Evolutionary conservation across 2,888 invertebrate species (phyloP).

Genomic region (Drosophila merina): DNA sequence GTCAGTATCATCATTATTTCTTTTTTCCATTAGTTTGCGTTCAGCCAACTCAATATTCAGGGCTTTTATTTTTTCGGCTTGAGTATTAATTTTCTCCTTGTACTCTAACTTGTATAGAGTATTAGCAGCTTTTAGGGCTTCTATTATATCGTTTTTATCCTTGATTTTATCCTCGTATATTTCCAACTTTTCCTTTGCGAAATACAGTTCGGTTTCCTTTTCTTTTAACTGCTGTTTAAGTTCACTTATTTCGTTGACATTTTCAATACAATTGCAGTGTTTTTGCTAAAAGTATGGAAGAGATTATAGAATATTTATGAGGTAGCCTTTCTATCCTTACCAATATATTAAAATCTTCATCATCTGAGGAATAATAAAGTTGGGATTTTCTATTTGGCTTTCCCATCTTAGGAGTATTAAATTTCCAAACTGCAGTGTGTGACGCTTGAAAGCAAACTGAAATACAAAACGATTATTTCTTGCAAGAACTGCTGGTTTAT

Average conservation of each 20-base stretch:
- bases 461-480: neutral
- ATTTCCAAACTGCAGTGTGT: neutral
- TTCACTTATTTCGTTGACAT: neutral
- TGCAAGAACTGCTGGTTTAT: neutral
- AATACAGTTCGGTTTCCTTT: constrained; percentile 1
- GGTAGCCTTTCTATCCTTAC: neutral
- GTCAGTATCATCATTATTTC: neutral
- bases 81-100: neutral
- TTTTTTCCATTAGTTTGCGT: neutral
- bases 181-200: constrained; percentile 1
- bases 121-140: neutral
- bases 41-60: constrained; percentile 1
- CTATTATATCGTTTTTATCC: constrained; percentile 21
- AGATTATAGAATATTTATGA: neutral
- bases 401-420: neutral
- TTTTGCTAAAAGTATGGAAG: neutral
- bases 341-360: neutral
- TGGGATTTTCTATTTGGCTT: neutral
- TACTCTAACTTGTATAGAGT: neutral
- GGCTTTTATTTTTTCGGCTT: neutral
- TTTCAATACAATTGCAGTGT: neutral
- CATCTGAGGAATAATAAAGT: neutral
- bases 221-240: constrained; percentile 4
- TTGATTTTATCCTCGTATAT: constrained; percentile 13
- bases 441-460: neutral